These are phyloP conservation scores for Antennarius striatus DNA, from an alignment of 2,113 vertebrate species.

Conservation along the genomic window DNA sequence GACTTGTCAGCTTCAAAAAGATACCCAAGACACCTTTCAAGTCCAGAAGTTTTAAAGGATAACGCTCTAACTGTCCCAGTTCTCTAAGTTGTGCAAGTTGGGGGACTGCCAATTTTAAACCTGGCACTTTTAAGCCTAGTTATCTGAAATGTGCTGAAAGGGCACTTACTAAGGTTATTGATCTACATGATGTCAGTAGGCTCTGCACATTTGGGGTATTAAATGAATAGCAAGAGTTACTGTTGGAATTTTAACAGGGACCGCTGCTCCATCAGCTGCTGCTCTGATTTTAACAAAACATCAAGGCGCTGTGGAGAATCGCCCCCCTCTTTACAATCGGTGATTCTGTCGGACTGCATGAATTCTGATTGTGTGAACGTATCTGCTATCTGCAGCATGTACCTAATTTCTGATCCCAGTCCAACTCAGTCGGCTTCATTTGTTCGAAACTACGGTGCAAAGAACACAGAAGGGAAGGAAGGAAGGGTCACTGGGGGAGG, in stretches of 20 bases:
- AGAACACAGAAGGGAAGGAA: too few relatives aligned
- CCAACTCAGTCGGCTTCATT: too few relatives aligned
- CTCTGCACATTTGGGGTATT: slow-evolving; percentile 10
- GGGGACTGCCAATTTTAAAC: slow-evolving; percentile 9
- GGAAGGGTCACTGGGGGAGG: too few relatives aligned
- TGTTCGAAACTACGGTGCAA: too few relatives aligned
- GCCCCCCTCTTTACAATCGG: not conserved
- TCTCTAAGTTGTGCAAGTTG: slow-evolving; percentile 4
- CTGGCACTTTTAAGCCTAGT: slow-evolving; percentile 5
- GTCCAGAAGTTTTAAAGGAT: too few relatives aligned
- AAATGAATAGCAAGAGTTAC: slow-evolving; percentile 6
- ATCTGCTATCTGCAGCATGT: too few relatives aligned
- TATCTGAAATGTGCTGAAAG: slow-evolving; percentile 19
- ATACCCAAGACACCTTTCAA: too few relatives aligned
- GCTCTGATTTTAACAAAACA: slow-evolving; percentile 61
- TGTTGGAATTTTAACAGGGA: slow-evolving; percentile 53
- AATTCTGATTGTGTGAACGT: not conserved
- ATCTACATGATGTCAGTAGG: not conserved
- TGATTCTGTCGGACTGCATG: not conserved
- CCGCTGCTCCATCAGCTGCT: slow-evolving; percentile 49
- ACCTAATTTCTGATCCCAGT: too few relatives aligned
- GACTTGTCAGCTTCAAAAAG: too few relatives aligned
- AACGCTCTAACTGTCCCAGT: too few relatives aligned
- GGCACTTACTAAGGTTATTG: slow-evolving; percentile 8
- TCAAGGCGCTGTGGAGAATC: not conserved